A percentile compares a stretch with the other conserved stretches of the same genome.
phyloP scores from a whole-genome alignment of 2,888 invertebrate species.

The Athalia circularis region DNA sequence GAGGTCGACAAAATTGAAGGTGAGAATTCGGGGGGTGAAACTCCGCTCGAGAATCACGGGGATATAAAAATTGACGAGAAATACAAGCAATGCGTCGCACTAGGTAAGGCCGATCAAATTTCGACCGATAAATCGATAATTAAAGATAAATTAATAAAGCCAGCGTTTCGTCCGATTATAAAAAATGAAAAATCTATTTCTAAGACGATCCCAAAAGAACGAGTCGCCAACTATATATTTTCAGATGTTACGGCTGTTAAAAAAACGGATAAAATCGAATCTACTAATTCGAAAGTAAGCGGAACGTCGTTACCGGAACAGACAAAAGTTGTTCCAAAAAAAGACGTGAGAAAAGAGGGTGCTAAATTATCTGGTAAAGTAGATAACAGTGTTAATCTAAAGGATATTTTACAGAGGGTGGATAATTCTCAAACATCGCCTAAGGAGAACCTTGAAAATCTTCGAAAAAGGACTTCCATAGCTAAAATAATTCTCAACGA shows the following conservation, averaged over 20 bases:
- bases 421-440: constrained; percentile 63
- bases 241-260: constrained; percentile 45
- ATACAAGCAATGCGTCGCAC: constrained; percentile 67
- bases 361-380: constrained; percentile 9
- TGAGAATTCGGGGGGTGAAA: not conserved
- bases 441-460: constrained; percentile 68
- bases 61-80: constrained; percentile 69
- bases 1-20: not conserved
- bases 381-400: constrained; percentile 63
- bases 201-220: constrained; percentile 36
- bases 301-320: not conserved
- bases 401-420: constrained; percentile 67
- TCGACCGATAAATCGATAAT: not conserved
- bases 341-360: constrained; percentile 43
- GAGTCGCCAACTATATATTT: constrained; percentile 57
- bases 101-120: not conserved
- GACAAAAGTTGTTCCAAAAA: constrained; percentile 39
- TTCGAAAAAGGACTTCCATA: constrained; percentile 67
- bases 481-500: constrained; percentile 69
- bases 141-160: constrained; percentile 1
- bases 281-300: not conserved
- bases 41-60: not conserved
- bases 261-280: constrained; percentile 37
- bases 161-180: constrained; percentile 8
- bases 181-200: not conserved